These are phyloP conservation scores for Sturnira hondurensis DNA, from an alignment of 2,113 vertebrate genomes.

Conservation along the genomic window DNA sequence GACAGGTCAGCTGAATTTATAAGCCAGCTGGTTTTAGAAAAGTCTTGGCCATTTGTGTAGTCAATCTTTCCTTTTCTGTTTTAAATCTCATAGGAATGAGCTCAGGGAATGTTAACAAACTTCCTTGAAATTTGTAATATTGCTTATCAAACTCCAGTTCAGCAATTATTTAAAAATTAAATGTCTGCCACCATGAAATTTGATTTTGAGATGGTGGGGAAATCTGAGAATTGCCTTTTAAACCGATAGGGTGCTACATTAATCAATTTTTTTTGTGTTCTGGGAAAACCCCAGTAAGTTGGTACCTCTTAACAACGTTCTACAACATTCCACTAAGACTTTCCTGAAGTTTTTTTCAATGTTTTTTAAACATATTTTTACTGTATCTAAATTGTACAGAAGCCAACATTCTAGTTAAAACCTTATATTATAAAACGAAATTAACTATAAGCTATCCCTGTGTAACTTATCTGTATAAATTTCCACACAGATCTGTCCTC, in stretches of 20 bases:
- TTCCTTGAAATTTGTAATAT: constrained; percentile 10
- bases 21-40: constrained; percentile 34
- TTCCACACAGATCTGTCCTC: background rate
- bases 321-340: constrained; percentile 26
- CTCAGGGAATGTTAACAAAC: background rate
- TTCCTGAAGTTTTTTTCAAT: background rate
- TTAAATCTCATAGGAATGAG: background rate
- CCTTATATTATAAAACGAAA: constrained; percentile 25
- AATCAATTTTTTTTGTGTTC: background rate
- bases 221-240: constrained; percentile 42
- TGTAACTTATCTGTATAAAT: background rate
- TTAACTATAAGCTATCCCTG: constrained; percentile 14
- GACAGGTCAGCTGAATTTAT: background rate
- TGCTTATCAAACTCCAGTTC: constrained; percentile 28
- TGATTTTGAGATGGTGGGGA: background rate
- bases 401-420: constrained; percentile 10
- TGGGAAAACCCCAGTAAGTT: background rate
- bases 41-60: constrained; percentile 12
- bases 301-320: background rate
- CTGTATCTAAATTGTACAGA: background rate
- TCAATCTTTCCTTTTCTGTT: background rate
- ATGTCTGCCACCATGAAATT: background rate
- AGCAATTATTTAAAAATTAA: constrained; percentile 52
- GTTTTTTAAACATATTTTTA: background rate
- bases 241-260: background rate